phyloP scores from a whole-genome alignment of 2,113 vertebrate species.

The Copsychus sechellarum region DNA sequence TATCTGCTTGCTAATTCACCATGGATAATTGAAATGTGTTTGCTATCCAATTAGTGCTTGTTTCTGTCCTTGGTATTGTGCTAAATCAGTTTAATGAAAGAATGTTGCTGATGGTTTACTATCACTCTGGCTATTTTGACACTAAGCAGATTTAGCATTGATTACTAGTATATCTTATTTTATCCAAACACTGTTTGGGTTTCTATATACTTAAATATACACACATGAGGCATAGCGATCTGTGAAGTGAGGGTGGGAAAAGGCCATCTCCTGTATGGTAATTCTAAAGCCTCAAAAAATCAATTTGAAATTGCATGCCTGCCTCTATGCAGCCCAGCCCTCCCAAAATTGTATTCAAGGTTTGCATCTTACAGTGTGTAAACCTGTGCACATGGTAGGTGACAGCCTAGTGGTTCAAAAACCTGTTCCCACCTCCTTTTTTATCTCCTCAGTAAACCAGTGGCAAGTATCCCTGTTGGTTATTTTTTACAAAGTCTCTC shows the following conservation, averaged over 20 bases:
- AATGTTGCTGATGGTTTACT: not conserved
- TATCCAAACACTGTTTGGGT: not conserved
- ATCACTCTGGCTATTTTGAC: not conserved
- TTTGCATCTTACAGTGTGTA: not conserved
- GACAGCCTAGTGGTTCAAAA: not conserved
- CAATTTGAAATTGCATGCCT: not conserved
- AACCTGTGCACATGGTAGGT: not conserved
- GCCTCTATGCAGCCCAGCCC: not conserved
- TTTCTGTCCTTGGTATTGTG: not conserved
- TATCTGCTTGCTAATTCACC: not conserved
- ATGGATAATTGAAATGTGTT: not conserved
- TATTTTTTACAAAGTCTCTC: not conserved
- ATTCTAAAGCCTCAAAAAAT: not conserved
- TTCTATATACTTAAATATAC: not conserved
- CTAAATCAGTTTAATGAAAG: not conserved
- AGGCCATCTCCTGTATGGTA: not conserved
- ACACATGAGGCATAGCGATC: not conserved
- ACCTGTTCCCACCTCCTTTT: not conserved
- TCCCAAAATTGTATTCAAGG: not conserved
- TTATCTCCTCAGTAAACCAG: rapidly evolving
- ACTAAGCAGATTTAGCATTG: not conserved
- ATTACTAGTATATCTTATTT: not conserved
- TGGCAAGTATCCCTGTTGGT: not conserved
- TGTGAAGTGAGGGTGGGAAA: not conserved
- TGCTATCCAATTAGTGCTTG: not conserved